These are phyloP conservation scores for Archegozetes longisetosus DNA, from an alignment of 1,140 invertebrate genomes.

Conservation along the genomic window DNA sequence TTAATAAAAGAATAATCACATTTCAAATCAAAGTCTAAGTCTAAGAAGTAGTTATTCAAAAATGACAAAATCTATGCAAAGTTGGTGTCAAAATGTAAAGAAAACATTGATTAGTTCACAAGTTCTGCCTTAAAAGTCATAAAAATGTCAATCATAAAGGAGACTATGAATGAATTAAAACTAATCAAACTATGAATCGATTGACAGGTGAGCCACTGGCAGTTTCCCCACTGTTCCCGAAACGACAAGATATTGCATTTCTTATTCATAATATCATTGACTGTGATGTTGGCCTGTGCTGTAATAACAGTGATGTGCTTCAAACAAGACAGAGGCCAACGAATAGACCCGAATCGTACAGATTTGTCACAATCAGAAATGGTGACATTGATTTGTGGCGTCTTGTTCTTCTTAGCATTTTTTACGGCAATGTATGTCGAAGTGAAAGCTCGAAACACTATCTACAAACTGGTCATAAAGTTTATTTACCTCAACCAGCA, in stretches of 20 bases:
- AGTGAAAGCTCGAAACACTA: constrained; percentile 36
- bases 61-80: no score
- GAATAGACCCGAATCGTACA: constrained; percentile 26
- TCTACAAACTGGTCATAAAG: constrained; percentile 33
- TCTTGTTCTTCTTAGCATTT: constrained; percentile 39
- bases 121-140: no score
- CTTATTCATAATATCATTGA: constrained; percentile 32
- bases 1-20: no score
- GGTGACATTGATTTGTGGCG: constrained; percentile 36
- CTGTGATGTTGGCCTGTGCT: constrained; percentile 36
- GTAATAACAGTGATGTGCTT: constrained; percentile 36
- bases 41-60: no score
- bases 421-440: constrained; percentile 41
- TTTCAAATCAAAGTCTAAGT: no score
- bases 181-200: no score
- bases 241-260: constrained; percentile 35
- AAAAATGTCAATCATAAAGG: no score
- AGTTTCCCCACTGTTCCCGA: constrained; percentile 31
- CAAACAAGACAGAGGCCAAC: constrained; percentile 32
- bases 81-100: no score
- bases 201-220: constrained; percentile 32
- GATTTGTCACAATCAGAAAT: constrained; percentile 35
- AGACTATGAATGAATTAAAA: no score
- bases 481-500: constrained; percentile 36
- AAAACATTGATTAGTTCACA: no score